Base-by-base conservation (phyloP, 2,888 invertebrate species). In the Cylindroiulus punctatus region DNA sequence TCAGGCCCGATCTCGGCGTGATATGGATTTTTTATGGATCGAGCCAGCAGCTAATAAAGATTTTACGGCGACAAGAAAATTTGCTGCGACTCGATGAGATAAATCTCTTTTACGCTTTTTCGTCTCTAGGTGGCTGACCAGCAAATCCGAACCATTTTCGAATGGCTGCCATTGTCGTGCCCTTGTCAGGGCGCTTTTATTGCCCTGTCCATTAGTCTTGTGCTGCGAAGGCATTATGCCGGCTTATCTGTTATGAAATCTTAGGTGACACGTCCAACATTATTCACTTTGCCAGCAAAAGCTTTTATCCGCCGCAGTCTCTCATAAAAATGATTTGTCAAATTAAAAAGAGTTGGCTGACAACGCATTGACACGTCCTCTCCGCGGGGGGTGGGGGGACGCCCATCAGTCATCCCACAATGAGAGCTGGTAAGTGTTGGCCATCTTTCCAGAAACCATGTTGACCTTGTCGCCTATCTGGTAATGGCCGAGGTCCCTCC, bases 281-380 rank as follows among this genome's bases (percentile, higher is more conserved):
- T 65, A 65, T 65, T 65, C 65, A 65, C 65, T 65, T 65, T 65
- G 65, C 12, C 10, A 26, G 65, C 4, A 65, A 65, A 65, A 65
- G 65, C 65, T 65, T 65, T 65, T 65, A 65, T 65, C 65, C 65
- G 65, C 65, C 65, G 7, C n/a, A 36, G 83, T 83, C 36, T 19
- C 83, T 83, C 83, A 83, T 83, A 83, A 83, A 83, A 42, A 42
- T 42, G 83, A 83, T 83, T 83, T 83, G 83, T 83, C 83, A 83
- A 83, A 83, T 83, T 83, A 83, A 83, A 83, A 83, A 83, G 83
- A 83, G 83, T 83, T 42, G n/a, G 65, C n/a, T 83, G 83, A n/a
- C 83, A 42, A 42, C 10, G 83, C 83, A 83, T 42, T 83, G 83
- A 83, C 83, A 40, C 40, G 82, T 26, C 57, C 3, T n/a, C 3